Base-by-base conservation (phyloP, 2,113 vertebrate genomes). In the Cichladusa arquata region DNA sequence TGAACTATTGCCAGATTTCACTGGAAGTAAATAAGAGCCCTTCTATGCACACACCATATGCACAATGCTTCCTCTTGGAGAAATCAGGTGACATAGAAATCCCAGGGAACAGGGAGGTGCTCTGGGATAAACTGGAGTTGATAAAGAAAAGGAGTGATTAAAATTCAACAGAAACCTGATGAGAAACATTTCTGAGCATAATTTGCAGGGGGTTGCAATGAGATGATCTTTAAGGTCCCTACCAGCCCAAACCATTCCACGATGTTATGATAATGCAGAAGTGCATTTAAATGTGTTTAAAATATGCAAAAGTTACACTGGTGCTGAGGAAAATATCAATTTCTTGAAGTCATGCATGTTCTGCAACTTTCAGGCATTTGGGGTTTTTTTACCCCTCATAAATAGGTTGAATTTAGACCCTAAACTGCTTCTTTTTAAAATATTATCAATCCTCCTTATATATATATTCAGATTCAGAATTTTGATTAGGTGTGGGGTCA, bases 1-100 rank as follows among this genome's bases (percentile, higher is more conserved):
- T 87, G 73, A 89, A 81, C 53, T 71, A 51, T 7, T 86, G 84
- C 76, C 89, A 95, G 77, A 25, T 74, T 74, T 69, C 42, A 28
- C 44, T 69, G 47, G 62, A 81, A 88, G 86, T 69, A 86, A 82
- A 50, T 34, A 58, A 81, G 56, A 71, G 38, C 56, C 38, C 13
- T 90, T 66, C 83, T 9, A 19, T 2, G 42, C 61, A 56, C 1
- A 9, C 47, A 70, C 14, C 69, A 57, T 7, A n/a, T 12, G 45
- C 73, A 83, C 3, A 1, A 34, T 3, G 33, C 45, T 62, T 36
- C 45, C 34, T 72, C 29, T 38, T 31, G 33, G 44, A 71, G 86
- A 14, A 70, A 64, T 17, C 42, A 44, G 60, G 38, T n/a, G 70
- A 14, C 19, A 11, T 0, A 25, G 15, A 56, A 87, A 84, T 65